These are phyloP conservation scores for Heliornis fulica DNA, from an alignment of 2,113 vertebrate species.

Conservation along the genomic window DNA sequence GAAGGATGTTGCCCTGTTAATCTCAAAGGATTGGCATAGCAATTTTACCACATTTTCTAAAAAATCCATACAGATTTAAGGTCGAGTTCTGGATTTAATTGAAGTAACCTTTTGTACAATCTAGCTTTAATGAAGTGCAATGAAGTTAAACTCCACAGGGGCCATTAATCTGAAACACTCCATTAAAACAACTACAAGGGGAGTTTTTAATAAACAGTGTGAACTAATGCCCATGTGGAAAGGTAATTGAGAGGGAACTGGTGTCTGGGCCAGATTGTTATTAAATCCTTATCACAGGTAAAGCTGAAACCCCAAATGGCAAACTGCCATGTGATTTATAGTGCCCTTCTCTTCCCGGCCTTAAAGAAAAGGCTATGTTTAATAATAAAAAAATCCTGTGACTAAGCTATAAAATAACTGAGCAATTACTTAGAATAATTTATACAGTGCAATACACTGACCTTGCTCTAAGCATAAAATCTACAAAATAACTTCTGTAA, in stretches of 20 bases:
- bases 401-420: slow-evolving; percentile 82
- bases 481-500: slow-evolving; percentile 82
- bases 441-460: slow-evolving; percentile 81
- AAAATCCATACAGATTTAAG: slow-evolving; percentile 78
- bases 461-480: slow-evolving; percentile 82
- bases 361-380: slow-evolving; percentile 77
- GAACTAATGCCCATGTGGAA: slow-evolving; percentile 84
- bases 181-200: slow-evolving; percentile 82
- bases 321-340: slow-evolving; percentile 77
- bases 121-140: slow-evolving; percentile 84
- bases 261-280: slow-evolving; percentile 78
- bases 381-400: slow-evolving; percentile 80
- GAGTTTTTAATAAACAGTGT: slow-evolving; percentile 87
- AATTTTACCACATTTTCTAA: slow-evolving; percentile 77
- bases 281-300: slow-evolving; percentile 83
- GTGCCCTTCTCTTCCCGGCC: slow-evolving; percentile 68
- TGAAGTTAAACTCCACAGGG: slow-evolving; percentile 81
- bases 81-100: slow-evolving; percentile 80
- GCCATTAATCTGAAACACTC: slow-evolving; percentile 85
- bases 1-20: slow-evolving; percentile 71
- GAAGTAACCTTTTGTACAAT: slow-evolving; percentile 85
- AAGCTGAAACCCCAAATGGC: slow-evolving; percentile 76
- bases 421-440: slow-evolving; percentile 87
- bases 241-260: slow-evolving; percentile 81
- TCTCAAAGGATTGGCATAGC: slow-evolving; percentile 71